Evolutionary conservation across 2,797 vertebrate genomes (phyloP), one percentile per base, ranked within the genome.

Genomic region (Muraenolepis orangiensis): DNA sequence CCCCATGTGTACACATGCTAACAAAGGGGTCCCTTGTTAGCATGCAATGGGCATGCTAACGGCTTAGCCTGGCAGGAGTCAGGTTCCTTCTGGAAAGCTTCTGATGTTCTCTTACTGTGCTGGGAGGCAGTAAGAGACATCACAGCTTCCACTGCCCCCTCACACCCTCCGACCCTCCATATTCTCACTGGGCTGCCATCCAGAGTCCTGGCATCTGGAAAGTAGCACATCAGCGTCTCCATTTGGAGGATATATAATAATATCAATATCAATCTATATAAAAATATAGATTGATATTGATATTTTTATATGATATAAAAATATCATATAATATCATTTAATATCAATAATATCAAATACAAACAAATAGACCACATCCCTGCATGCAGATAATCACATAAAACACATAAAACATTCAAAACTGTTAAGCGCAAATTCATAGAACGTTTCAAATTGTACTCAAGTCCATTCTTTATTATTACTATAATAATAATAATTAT

Each of bases 61-160:
- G 32, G 57, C 57, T 26, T 12, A 61, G n/a, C 85, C 85, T 82
- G 83, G 72, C 80, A 76, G 80, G 71, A 85, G 75, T 80, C 73
- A 70, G 75, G 5, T 5, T 31, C 66, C 66, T 31, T 75, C 38
- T 86, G 85, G 79, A 89, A n/a, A 91, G 90, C 90, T 93, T 91
- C 86, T 93, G 93, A 86, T 91, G 89, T 70, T 71, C 81, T 78
- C 79, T 31, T 38, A 31, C 66, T 67, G 26, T 29, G 28, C 10
- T 31, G 66, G 29, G 7, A 28, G 66, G 66, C 20, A 57, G 46
- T 61, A 61, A 61, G 57, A 67, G 29, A 67, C 28, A 67, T 18
- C 66, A 67, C 66, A 31, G 29, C 66, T 67, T 66, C 51, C n/a
- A 6, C 10, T 18, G 6, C 51, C 51, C 20, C 5, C 51, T 23